Conservation (phyloP, 37 sponge, comb jelly and placozoan genomes). For the Cladorhizidae sp. region DNA sequence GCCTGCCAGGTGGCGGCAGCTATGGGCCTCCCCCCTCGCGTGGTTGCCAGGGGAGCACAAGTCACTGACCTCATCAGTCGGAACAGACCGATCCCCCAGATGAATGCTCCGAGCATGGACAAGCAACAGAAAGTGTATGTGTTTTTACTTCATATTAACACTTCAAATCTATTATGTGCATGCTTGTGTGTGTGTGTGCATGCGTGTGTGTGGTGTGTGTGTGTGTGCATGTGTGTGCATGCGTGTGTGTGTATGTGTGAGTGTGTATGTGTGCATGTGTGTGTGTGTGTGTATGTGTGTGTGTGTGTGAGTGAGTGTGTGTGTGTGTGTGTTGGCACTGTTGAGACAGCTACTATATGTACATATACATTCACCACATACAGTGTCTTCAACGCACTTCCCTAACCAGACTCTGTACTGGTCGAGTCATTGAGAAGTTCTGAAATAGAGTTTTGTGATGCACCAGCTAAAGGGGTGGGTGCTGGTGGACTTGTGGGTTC, state of each 20-base stretch:
- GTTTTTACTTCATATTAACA: too few relatives aligned
- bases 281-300: neutral
- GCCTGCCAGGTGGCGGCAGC: conserved; percentile 91
- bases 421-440: too few relatives aligned
- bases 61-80: conserved; percentile 67
- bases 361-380: too few relatives aligned
- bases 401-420: too few relatives aligned
- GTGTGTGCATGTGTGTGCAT: conserved; percentile 29
- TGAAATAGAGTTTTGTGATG: too few relatives aligned
- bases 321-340: neutral
- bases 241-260: neutral
- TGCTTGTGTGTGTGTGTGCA: neutral
- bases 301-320: neutral
- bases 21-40: conserved; percentile 48
- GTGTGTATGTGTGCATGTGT: neutral
- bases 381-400: too few relatives aligned
- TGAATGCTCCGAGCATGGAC: conserved; percentile 30
- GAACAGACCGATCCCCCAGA: conserved; percentile 41
- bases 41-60: conserved; percentile 26
- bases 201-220: neutral
- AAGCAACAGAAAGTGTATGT: conserved; percentile 22
- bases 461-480: too few relatives aligned
- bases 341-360: too few relatives aligned
- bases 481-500: too few relatives aligned
- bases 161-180: too few relatives aligned